Evolutionary conservation across 2,113 vertebrate genomes (phyloP).

Genomic region (Mus spicilegus): DNA sequence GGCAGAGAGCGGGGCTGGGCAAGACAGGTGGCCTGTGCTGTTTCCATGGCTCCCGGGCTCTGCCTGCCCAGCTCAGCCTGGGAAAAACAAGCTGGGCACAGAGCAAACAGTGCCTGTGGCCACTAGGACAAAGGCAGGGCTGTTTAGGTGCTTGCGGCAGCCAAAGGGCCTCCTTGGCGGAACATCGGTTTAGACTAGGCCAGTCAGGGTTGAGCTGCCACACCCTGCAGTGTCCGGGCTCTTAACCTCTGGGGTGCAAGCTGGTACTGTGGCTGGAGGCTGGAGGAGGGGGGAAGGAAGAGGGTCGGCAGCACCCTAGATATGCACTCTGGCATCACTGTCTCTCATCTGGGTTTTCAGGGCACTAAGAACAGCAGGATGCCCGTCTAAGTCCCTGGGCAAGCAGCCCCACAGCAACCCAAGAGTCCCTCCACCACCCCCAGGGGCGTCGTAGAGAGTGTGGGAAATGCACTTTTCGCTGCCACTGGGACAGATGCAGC

Average conservation of each 20-base stretch:
- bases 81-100: conserved; percentile 58
- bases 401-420: not conserved
- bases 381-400: too few relatives aligned
- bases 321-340: not conserved
- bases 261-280: not conserved
- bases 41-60: conserved; percentile 54
- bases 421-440: not conserved
- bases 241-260: not conserved
- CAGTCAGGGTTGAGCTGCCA: not conserved
- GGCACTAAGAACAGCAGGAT: not conserved
- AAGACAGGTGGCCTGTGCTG: conserved; percentile 57
- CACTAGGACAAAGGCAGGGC: conserved; percentile 58
- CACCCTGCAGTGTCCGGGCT: not conserved
- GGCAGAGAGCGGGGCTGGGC: not conserved
- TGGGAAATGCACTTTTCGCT: not conserved
- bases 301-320: not conserved
- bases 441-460: not conserved
- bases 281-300: too few relatives aligned
- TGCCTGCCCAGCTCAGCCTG: conserved; percentile 32
- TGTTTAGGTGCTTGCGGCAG: not conserved
- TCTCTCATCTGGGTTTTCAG: fast-evolving
- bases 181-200: not conserved
- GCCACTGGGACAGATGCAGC: not conserved
- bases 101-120: not conserved
- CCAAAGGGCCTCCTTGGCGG: not conserved